Evolutionary conservation across 2,888 invertebrate genomes (phyloP).

Genomic region (Drosophila meridionalis): DNA sequence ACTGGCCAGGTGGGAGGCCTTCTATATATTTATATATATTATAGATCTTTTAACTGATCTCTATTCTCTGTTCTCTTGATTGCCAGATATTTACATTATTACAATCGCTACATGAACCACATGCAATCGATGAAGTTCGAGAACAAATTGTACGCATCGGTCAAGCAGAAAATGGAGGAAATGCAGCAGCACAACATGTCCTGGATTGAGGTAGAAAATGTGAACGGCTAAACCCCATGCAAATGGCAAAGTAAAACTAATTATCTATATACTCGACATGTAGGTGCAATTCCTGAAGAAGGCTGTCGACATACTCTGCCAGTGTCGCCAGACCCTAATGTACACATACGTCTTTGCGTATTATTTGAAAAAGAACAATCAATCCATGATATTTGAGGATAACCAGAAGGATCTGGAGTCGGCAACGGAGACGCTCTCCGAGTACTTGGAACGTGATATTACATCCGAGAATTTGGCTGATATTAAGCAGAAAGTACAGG

Average conservation of each 20-base stretch:
- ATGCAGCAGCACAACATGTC: slow-evolving; percentile 99
- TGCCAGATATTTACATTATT: slow-evolving; percentile 97
- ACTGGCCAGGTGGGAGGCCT: slow-evolving; percentile 91
- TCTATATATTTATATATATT: neutral
- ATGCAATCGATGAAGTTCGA: slow-evolving; percentile 99
- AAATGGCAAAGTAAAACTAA: neutral
- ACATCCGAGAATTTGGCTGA: slow-evolving; percentile 98
- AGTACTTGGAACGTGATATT: slow-evolving; percentile 98
- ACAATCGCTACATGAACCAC: slow-evolving; percentile 99
- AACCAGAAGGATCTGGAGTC: slow-evolving; percentile 99
- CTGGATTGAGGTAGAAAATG: slow-evolving; percentile 94
- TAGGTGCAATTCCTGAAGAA: slow-evolving; percentile 98
- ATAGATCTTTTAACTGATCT: too few relatives aligned
- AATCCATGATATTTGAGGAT: slow-evolving; percentile 99
- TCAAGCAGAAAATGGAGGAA: slow-evolving; percentile 99
- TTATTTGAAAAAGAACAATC: slow-evolving; percentile 98
- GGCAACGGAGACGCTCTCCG: slow-evolving; percentile 98
- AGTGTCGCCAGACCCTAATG: slow-evolving; percentile 99
- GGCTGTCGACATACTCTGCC: slow-evolving; percentile 98
- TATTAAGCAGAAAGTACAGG: slow-evolving; percentile 99
- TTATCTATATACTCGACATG: neutral
- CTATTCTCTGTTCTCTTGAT: neutral
- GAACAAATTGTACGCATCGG: slow-evolving; percentile 97
- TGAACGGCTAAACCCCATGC: neutral
- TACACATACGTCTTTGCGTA: slow-evolving; percentile 99